Base-by-base conservation (phyloP, 2,797 vertebrate genomes). In the Selene dorsalis region DNA sequence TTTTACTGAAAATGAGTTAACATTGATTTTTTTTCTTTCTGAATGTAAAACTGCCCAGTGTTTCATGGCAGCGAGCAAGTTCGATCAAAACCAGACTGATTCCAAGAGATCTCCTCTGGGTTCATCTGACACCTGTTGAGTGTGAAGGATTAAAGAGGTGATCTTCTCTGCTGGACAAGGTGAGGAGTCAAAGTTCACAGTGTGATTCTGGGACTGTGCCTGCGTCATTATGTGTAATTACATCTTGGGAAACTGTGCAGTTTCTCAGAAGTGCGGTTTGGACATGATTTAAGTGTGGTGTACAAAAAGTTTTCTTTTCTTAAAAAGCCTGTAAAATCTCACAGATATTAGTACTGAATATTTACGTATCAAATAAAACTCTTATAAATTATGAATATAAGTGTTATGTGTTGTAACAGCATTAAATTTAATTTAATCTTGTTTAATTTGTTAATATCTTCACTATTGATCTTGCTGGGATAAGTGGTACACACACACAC, bases 81-180 rank as follows among this genome's bases (percentile, higher is more conserved):
- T 65, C 17, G 65, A 22, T 50, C 43, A 18, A 17, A 48, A 58
- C 18, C 26, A n/a, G 24, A 41, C 48, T 69, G 55, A 80, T 69
- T 38, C 28, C 24, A 30, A 22, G 18, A 82, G 10, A 56, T 22
- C 12, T 32, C 14, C n/a, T 26, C 24, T 41, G 12, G 52, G 80
- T 9, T 38, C 1, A 6, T 69, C 4, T 39, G 39, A 45, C 43
- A 52, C 45, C 17, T 32, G 58, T 11, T 43, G 4, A 17, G 20
- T 35, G 47, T 20, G 17, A 6, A 20, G 22, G 50, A 78, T 67
- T 73, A 50, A 47, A 47, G 0, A 35, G 35, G 20, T 32, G 32
- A 68, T 17, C 58, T 17, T 55, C 26, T 28, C 47, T 9, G n/a
- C 56, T 69, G 38, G 55, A 56, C 22, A 39, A n/a, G 12, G 43